Evolutionary conservation across 2,797 vertebrate genomes (phyloP), one percentile per base, ranked within the genome.

Genomic region (Corythornis leucogaster): DNA sequence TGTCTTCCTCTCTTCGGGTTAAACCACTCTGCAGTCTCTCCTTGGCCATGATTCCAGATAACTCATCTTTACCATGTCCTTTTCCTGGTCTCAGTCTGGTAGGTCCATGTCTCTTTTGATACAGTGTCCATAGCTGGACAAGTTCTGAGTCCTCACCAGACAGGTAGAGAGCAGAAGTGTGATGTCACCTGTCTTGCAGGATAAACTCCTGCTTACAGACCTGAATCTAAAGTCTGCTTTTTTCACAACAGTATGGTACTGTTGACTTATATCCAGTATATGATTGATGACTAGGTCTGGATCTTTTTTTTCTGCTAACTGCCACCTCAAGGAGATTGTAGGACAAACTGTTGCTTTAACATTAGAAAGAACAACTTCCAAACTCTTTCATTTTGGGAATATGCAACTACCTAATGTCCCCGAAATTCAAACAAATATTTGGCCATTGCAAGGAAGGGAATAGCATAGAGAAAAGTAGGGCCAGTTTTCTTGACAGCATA

Each of bases 61-160:
- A 22, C 45, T 26, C 18, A n/a, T 31, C 0, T 0, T 9, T 42
- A 20, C 17, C 12, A 11, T 0, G 1, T 30, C 25, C 31, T 30
- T 62, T n/a, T 9, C 25, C 3, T 10, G 25, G 7, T 69, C 31
- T 68, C 19, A 2, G 19, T 63, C 51, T 1, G 1, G 45, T 9
- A 45, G 51, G 51, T 51, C 55, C 40, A 8, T n/a, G 21, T 78
- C 35, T 73, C 15, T 62, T 28, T 33, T 10, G 46, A 50, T 4
- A 4, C 3, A 67, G 11, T 62, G 21, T n/a, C 69, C 46, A 8
- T 7, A 17, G 35, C 25, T 38, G 54, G 58, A 25, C 38, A n/a
- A 33, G 28, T 14, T 51, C 53, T 0, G 0, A 42, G 28, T 28
- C 31, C 31, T 67, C 8, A 0, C 15, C 0, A 0, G 42, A 59